Evolutionary conservation across 2,113 vertebrate genomes (phyloP).

Genomic region (Sarotherodon lohbergeri): DNA sequence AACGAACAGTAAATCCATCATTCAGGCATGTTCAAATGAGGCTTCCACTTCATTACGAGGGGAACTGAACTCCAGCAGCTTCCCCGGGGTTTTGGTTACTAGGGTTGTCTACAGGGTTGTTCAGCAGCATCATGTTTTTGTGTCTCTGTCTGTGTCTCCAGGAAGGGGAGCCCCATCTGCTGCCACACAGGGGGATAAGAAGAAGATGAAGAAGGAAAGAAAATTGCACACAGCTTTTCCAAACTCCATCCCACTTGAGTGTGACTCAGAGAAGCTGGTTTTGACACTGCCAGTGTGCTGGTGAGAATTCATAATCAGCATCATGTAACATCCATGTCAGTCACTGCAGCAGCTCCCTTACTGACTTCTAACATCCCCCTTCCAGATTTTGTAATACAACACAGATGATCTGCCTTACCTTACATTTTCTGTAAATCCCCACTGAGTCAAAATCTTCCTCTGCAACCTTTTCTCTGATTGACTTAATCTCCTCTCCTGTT

Average conservation of each 20-base stretch:
- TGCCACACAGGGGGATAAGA: neutral
- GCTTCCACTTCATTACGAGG: constrained; percentile 1
- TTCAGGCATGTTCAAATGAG: neutral
- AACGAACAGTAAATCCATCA: neutral
- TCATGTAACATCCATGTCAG: neutral
- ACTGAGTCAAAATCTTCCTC: neutral
- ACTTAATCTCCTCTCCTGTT: neutral
- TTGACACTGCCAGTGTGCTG: neutral
- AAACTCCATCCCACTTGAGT: constrained; percentile 1
- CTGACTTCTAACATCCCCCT: neutral
- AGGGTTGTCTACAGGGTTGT: neutral
- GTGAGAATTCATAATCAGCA: constrained; percentile 27
- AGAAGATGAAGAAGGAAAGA: neutral
- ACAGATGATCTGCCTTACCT: neutral
- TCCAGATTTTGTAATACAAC: neutral
- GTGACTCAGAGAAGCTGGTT: constrained; percentile 1
- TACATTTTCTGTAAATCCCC: neutral
- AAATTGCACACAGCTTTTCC: neutral
- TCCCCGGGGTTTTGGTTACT: neutral
- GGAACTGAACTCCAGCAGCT: neutral
- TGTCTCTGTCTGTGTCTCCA: neutral
- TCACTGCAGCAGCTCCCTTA: neutral
- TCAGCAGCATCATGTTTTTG: constrained; percentile 9
- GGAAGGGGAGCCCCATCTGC: constrained; percentile 33
- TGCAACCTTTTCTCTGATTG: neutral